Conservation (phyloP, 2,797 vertebrate species). For the Gymnopithys bicolor region DNA sequence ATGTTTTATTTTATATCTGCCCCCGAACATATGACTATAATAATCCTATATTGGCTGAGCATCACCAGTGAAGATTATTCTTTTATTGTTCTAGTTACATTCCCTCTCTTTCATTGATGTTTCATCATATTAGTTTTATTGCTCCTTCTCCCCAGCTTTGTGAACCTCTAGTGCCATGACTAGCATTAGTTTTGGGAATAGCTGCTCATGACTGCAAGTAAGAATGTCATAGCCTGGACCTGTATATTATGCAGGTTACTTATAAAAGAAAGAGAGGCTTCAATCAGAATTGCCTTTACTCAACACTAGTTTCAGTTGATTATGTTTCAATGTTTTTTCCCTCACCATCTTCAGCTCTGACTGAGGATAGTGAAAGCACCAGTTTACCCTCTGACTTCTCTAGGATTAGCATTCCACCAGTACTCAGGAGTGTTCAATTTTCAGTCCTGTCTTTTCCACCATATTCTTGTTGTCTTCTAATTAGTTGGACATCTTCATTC, state of each 20-base stretch:
- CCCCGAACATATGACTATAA: not conserved
- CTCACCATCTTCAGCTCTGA: not conserved
- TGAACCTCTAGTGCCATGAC: not conserved
- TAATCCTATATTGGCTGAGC: not conserved
- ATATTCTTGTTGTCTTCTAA: not conserved
- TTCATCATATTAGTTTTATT: slow-evolving; percentile 3
- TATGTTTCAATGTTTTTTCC: not conserved
- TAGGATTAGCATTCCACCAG: not conserved
- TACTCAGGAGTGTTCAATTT: not conserved
- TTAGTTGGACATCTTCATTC: not conserved
- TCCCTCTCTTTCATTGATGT: not conserved
- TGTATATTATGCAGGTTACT: not conserved
- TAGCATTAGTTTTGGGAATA: not conserved
- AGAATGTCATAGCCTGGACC: not conserved
- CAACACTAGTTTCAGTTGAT: not conserved
- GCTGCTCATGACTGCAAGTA: not conserved
- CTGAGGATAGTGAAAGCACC: not conserved
- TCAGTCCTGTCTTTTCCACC: not conserved
- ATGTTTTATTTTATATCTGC: slow-evolving; percentile 3
- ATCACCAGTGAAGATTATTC: not conserved
- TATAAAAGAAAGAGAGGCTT: not conserved
- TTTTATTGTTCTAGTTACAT: not conserved
- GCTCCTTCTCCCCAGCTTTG: not conserved
- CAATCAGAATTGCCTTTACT: not conserved
- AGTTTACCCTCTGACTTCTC: not conserved